Percentiles rank a stretch among this genome's conserved stretches.
phyloP scores from a whole-genome alignment of 2,888 invertebrate genomes.

The Theretra japonica region DNA sequence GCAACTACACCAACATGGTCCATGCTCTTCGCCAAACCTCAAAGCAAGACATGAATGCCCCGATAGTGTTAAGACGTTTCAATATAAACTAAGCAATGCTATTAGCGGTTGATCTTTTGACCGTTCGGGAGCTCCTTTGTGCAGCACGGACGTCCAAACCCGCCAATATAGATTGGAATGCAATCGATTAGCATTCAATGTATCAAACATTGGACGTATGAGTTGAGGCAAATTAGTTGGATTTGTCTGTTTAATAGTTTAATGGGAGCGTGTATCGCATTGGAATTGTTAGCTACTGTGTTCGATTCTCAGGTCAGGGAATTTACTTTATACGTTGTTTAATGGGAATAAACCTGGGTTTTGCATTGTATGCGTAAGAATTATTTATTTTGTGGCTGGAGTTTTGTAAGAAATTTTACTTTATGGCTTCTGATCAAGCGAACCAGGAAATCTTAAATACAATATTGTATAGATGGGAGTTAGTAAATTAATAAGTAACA shows the following conservation, averaged over 20 bases:
- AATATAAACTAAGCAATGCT: constrained; percentile 3
- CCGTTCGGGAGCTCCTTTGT: background rate
- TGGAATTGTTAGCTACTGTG: too few relatives aligned
- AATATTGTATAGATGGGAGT: too few relatives aligned
- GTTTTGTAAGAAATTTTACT: too few relatives aligned
- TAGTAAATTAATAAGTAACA: too few relatives aligned
- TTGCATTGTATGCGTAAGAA: too few relatives aligned
- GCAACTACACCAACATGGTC: background rate
- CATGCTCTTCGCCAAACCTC: background rate
- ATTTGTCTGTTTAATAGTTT: constrained; percentile 34
- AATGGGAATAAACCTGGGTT: too few relatives aligned
- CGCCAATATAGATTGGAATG: background rate
- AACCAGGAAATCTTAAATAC: too few relatives aligned
- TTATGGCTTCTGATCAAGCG: too few relatives aligned
- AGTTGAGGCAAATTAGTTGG: constrained; percentile 53
- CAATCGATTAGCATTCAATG: background rate
- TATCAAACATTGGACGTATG: constrained; percentile 35
- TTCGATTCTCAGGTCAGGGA: too few relatives aligned
- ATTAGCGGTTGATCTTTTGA: constrained; percentile 6
- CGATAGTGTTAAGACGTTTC: background rate
- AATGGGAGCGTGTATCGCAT: too few relatives aligned
- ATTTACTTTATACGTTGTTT: too few relatives aligned
- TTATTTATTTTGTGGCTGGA: too few relatives aligned
- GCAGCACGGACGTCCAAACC: constrained; percentile 25
- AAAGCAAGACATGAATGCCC: background rate